Base-by-base conservation (phyloP, 2,113 vertebrate species). In the Tetrax tetrax region DNA sequence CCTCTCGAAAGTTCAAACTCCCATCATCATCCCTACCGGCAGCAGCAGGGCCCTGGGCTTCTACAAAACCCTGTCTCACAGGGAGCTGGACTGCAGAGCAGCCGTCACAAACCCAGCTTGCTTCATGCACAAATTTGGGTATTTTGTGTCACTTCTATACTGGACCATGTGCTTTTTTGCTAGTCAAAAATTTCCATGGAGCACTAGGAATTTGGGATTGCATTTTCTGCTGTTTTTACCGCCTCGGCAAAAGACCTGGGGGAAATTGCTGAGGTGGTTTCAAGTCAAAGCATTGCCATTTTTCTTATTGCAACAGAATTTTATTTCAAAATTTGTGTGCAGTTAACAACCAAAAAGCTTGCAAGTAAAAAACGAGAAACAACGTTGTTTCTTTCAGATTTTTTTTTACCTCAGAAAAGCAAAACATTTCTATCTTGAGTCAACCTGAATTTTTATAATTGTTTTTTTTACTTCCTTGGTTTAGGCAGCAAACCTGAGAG, bases 1-100 rank as follows among this genome's bases (percentile, higher is more conserved):
- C 95, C 89, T 96, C 93, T 93, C 54, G 14, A 96, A 93, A 97
- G 95, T 97, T 95, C 96, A 92, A 95, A 94, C 79, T 90, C 79
- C 59, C 1, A 2, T 48, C 23, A 4, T 17, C 63, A 45, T 57
- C 75, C 86, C 43, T 48, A 17, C 37, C 1, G 0, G 61, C 83
- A 86, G 89, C 65, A 53, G 77, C 54, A 74, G 83, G 70, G 60
- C 61, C 47, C 69, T 6, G 57, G 50, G 77, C 53, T 89, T 29
- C 60, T 41, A 37, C n/a, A 66, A 8, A 92, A 56, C 84, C 50
- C 38, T 10, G 25, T 19, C 53, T 60, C 70, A 37, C 29, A n/a
- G 33, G 69, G 63, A 93, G 66, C 33, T 59, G 82, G 37, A 33
- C 60, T 75, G 78, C 82, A 50, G 31, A 81, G 63, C 57, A 61